phyloP scores from a whole-genome alignment of 2,113 vertebrate genomes.

The Cavia porcellus region DNA sequence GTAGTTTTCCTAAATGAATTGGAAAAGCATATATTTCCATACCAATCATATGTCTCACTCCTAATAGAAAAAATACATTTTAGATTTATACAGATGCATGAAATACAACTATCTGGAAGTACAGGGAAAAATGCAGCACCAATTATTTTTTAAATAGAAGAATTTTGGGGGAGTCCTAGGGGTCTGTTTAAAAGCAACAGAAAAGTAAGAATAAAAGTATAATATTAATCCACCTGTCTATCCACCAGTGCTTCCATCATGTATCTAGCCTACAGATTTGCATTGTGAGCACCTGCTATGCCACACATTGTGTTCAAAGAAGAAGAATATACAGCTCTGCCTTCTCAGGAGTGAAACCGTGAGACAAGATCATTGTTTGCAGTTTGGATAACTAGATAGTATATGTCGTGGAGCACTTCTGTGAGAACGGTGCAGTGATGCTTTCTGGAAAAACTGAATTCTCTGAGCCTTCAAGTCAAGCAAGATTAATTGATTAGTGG shows the following conservation, averaged over 20 bases:
- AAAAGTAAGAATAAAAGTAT: background rate
- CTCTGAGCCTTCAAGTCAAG: background rate
- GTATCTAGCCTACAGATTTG: background rate
- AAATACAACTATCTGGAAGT: background rate
- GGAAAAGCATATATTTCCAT: background rate
- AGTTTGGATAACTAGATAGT: background rate
- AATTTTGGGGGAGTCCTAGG: background rate
- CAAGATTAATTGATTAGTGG: background rate
- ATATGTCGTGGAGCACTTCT: background rate
- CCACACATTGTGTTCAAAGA: background rate
- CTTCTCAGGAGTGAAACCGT: constrained; percentile 4
- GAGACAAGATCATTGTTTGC: background rate
- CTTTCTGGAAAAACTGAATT: background rate
- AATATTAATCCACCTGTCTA: too few species aligned
- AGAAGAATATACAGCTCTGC: background rate
- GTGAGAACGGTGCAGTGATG: background rate
- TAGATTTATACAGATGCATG: constrained; percentile 6
- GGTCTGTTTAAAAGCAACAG: background rate
- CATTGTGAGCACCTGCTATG: background rate
- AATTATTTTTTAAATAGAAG: background rate
- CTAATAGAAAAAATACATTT: constrained; percentile 61
- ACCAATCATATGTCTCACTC: constrained; percentile 51
- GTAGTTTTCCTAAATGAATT: constrained; percentile 48
- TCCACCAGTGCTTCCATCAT: too few species aligned
- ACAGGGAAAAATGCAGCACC: background rate